These are phyloP conservation scores for Silurus glanis DNA, from an alignment of 2,113 vertebrate genomes.

Conservation along the genomic window DNA sequence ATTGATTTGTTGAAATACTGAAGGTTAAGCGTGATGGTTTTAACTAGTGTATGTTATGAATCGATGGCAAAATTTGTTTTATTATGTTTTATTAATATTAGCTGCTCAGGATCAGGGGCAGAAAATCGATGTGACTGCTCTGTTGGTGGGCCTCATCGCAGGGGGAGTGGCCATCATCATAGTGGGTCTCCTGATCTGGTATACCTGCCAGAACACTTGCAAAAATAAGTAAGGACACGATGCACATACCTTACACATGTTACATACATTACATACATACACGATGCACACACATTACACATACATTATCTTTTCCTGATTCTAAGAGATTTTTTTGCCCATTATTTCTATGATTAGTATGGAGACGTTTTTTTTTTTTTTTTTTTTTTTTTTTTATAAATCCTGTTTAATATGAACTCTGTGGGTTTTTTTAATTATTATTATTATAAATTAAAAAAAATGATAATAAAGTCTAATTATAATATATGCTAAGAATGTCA, in stretches of 20 bases:
- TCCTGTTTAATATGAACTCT: no score
- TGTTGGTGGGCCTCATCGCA: constrained; percentile 85
- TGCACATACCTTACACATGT: background rate
- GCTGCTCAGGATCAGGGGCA: constrained; percentile 56
- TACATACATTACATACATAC: background rate
- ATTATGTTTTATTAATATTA: constrained; percentile 20
- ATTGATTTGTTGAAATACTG: background rate
- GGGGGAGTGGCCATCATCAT: constrained; percentile 79
- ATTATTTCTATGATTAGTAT: no score
- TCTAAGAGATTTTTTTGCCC: background rate
- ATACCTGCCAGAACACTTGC: constrained; percentile 74
- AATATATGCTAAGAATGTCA: background rate
- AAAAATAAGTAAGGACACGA: constrained; percentile 49
- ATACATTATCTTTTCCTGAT: background rate
- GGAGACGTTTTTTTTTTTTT: no score
- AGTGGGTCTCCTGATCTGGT: constrained; percentile 78
- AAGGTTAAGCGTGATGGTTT: background rate
- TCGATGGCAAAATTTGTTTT: background rate
- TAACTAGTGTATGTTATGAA: background rate
- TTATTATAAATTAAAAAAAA: no score
- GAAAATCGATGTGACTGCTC: constrained; percentile 81
- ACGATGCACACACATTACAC: background rate
- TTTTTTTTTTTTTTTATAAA: no score
- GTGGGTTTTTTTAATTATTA: no score
- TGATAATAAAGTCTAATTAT: no score